Conservation (phyloP, 2,797 vertebrate species). For the Schizopygopsis pylzovi region DNA sequence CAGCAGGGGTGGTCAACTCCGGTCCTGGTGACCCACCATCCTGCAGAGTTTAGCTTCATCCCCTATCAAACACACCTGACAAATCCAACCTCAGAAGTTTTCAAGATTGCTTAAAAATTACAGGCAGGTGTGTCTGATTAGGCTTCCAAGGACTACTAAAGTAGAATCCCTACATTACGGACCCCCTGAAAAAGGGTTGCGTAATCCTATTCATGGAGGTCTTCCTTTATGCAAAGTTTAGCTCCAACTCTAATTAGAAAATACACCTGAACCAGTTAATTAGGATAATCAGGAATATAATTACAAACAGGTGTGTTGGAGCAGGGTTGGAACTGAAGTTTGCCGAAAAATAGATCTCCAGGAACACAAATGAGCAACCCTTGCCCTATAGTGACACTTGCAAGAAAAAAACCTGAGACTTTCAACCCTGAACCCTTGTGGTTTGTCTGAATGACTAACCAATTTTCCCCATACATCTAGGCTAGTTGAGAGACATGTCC, state of each 20-base stretch:
- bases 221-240: not conserved
- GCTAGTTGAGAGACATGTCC: no score
- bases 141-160: not conserved
- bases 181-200: not conserved
- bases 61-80: not conserved
- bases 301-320: conserved; percentile 1
- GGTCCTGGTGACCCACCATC: not conserved
- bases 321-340: not conserved
- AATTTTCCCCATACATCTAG: no score
- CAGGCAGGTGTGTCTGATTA: not conserved
- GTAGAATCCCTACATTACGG: not conserved
- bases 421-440: not conserved
- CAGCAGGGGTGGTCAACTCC: not conserved
- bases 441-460: no score
- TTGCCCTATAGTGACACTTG: not conserved
- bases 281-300: not conserved
- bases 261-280: not conserved
- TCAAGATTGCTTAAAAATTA: not conserved
- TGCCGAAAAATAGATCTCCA: not conserved
- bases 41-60: not conserved
- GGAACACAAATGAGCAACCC: not conserved
- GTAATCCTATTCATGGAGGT: not conserved
- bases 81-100: not conserved
- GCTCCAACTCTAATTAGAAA: not conserved
- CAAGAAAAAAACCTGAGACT: not conserved